Base-by-base conservation (phyloP, 2,797 vertebrate genomes). In the Eulemur coronatus region DNA sequence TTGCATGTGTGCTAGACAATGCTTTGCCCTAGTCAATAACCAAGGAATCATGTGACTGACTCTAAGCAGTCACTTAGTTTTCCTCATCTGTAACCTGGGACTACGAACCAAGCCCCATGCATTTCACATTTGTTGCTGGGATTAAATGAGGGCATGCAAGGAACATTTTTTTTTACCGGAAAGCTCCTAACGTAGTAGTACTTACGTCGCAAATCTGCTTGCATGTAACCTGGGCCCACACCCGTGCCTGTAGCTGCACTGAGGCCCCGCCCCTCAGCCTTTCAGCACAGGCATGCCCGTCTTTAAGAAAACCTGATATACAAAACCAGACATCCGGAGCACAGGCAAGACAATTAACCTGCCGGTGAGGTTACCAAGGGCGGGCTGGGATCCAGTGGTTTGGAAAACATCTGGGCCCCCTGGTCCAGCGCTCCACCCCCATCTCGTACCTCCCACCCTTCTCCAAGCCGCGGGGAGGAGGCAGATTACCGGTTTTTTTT, bases 371-470 rank as follows among this genome's bases (percentile, higher is more conserved):
- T 94, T 93, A 84, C 50, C 24, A 50, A 85, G 92, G 72, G 38
- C 1, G 0, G 61, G 38, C 48, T 95, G 84, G 80, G 80, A 92
- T 89, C 84, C 63, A 57, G 5, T 1, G 89, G 50, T 96, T 96
- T 95, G 89, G 90, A 88, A 92, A 94, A 97, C 96, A 97, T 97
- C 96, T 96, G 91, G 95, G 79, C 61, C 55, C 46, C 57, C 38
- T 41, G n/a, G 82, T 41, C 65, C 59, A 67, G 48, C 0, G 2
- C 79, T 70, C 97, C 86, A 52, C 89, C 94, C 95, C 97, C 96
- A 91, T 15, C 26, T 48, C 1, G 22, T 73, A 84, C 70, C 89
- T 91, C 94, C 95, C 91, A 95, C 89, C 89, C 89, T 89, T 84
- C 41, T 70, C 93, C 96, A 96, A 97, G 85, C 97, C 35, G 2